A percentile compares a stretch with the other conserved stretches of the same genome.
These are phyloP conservation scores for Corvus hawaiiensis DNA, from an alignment of 2,113 vertebrate genomes.

Conservation along the genomic window DNA sequence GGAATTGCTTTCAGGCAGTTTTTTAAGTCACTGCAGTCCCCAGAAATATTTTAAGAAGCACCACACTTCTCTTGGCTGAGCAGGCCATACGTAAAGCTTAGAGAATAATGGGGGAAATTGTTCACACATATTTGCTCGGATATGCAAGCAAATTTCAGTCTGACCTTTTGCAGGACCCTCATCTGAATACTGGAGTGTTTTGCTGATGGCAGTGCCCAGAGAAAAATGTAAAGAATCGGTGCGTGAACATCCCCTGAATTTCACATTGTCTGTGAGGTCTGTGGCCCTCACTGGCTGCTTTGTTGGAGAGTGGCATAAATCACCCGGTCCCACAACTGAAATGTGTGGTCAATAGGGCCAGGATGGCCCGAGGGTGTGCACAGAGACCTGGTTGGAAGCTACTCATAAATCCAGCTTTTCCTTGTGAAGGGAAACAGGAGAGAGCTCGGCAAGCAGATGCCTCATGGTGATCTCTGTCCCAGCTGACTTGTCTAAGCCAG, in stretches of 20 bases:
- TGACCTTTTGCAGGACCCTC: slow-evolving; percentile 10
- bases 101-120: background rate
- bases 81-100: background rate
- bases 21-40: background rate
- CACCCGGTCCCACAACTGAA: background rate
- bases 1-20: slow-evolving; percentile 28
- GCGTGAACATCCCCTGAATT: background rate
- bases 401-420: background rate
- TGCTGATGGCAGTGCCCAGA: background rate
- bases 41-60: background rate
- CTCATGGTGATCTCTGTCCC: background rate
- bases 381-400: background rate
- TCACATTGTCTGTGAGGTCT: background rate
- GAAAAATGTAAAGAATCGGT: background rate
- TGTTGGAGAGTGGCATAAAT: background rate
- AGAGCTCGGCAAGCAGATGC: background rate
- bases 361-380: background rate
- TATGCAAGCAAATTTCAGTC: background rate
- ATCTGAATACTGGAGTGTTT: background rate
- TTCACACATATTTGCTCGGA: slow-evolving; percentile 49
- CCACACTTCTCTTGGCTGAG: background rate
- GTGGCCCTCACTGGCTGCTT: background rate
- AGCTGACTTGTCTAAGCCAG: background rate
- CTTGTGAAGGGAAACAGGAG: background rate
- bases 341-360: background rate